These are phyloP conservation scores for Eutolmus rufibarbis DNA, from an alignment of 2,888 invertebrate genomes.

Conservation along the genomic window DNA sequence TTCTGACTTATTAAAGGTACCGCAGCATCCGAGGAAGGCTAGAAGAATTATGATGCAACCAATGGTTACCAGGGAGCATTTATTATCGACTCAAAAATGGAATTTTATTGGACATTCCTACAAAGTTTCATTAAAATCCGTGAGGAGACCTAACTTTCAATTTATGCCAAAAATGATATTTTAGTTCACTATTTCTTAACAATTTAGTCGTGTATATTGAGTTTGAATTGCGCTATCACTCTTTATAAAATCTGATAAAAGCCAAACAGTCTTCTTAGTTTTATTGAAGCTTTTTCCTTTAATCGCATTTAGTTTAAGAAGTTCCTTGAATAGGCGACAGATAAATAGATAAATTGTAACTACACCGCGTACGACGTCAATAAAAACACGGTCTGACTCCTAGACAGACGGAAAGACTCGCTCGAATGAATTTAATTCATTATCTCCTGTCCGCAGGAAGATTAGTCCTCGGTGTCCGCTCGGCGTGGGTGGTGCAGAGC, in stretches of 20 bases:
- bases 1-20: too few species aligned
- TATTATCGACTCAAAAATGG: neutral
- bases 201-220: too few species aligned
- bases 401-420: neutral
- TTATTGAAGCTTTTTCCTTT: neutral
- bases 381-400: neutral
- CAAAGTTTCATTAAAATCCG: too few species aligned
- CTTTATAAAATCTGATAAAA: too few species aligned
- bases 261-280: neutral
- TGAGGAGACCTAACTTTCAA: too few species aligned
- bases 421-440: conserved; percentile 16
- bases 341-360: neutral
- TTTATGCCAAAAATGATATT: too few species aligned
- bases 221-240: too few species aligned
- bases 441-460: conserved; percentile 2
- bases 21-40: too few species aligned
- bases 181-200: too few species aligned
- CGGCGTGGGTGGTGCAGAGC: neutral
- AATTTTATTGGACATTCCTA: too few species aligned
- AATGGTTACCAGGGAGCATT: too few species aligned
- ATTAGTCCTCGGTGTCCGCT: neutral
- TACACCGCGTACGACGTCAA: neutral
- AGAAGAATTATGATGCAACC: too few species aligned
- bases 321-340: neutral
- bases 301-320: neutral